Evolutionary conservation across 2,888 invertebrate species (phyloP).

Genomic region (Arrhopalites spinosus): DNA sequence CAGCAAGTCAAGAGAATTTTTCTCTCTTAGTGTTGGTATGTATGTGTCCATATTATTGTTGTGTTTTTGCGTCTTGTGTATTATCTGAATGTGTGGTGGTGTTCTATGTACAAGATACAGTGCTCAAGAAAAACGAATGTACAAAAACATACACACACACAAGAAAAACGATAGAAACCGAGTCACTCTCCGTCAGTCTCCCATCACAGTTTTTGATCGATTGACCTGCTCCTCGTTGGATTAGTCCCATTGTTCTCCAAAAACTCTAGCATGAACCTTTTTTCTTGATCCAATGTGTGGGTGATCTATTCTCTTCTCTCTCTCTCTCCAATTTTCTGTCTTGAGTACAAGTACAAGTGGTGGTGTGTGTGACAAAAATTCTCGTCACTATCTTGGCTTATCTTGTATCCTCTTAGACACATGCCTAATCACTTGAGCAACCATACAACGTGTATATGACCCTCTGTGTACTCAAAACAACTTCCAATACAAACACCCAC

Average conservation of each 20-base stretch:
- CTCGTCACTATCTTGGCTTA: slow-evolving; percentile 32
- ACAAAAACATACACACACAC: background rate
- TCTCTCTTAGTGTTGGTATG: too few species aligned
- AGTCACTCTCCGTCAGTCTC: slow-evolving; percentile 27
- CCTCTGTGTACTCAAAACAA: slow-evolving; percentile 28
- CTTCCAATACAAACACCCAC: background rate
- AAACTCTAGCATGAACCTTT: slow-evolving; percentile 22
- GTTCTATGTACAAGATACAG: too few species aligned
- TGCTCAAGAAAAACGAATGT: background rate
- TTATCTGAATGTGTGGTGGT: too few species aligned
- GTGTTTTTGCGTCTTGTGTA: too few species aligned
- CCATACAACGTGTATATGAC: slow-evolving; percentile 23
- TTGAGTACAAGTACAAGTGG: too few species aligned
- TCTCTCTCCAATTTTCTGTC: background rate
- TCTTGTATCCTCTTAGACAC: slow-evolving; percentile 31
- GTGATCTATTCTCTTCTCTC: slow-evolving; percentile 32
- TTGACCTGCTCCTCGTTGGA: slow-evolving; percentile 41
- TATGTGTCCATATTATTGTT: background rate
- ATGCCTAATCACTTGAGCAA: slow-evolving; percentile 38
- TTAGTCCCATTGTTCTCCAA: slow-evolving; percentile 35
- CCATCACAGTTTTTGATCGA: slow-evolving; percentile 45
- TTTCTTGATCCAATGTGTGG: slow-evolving; percentile 38
- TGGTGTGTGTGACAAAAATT: slow-evolving; percentile 39
- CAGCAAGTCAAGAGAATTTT: background rate
- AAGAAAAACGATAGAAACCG: background rate